Conservation (phyloP, 2,797 vertebrate species). For the Vultur gryphus region DNA sequence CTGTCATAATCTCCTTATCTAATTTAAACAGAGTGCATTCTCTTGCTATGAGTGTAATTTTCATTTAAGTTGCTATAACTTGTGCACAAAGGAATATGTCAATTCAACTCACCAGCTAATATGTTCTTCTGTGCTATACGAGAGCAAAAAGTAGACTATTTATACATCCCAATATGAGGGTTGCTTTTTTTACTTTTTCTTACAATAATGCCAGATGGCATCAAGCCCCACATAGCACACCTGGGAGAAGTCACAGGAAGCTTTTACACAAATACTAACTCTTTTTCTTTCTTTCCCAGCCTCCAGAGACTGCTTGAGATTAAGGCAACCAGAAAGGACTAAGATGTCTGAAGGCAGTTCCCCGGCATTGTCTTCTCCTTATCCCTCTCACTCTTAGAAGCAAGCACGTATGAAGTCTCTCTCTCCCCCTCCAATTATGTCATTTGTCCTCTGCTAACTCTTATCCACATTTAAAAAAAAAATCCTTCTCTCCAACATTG, state of each 20-base stretch:
- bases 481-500: constrained; percentile 1
- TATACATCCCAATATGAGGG: background rate
- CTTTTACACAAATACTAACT: background rate
- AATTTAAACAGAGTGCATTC: constrained; percentile 48
- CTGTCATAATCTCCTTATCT: constrained; percentile 37
- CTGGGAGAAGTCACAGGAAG: background rate
- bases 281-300: background rate
- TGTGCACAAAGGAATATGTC: background rate
- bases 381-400: background rate
- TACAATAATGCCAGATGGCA: background rate
- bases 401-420: background rate
- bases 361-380: background rate
- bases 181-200: background rate
- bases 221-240: background rate
- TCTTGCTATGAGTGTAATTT: constrained; percentile 14
- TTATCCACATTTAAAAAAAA: constrained; percentile 30
- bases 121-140: background rate
- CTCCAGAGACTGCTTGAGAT: background rate
- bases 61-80: constrained; percentile 29
- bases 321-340: background rate
- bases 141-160: background rate
- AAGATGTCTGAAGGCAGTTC: background rate
- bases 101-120: background rate
- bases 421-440: constrained; percentile 48
- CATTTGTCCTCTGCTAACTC: constrained; percentile 58